These are phyloP conservation scores for Camponotus pennsylvanicus DNA, from an alignment of 1,140 invertebrate genomes.

Conservation along the genomic window DNA sequence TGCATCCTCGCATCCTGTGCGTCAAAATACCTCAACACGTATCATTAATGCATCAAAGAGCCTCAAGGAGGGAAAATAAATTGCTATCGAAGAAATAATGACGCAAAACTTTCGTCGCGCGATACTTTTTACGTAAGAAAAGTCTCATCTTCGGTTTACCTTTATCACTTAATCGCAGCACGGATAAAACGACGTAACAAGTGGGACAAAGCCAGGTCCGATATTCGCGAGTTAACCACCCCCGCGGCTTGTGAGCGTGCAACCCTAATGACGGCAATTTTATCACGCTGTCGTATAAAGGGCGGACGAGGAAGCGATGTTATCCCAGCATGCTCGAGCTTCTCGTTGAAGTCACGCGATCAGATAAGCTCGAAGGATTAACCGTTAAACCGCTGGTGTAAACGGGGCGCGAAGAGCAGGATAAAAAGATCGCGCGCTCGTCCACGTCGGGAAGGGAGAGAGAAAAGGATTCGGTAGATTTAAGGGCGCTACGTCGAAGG, in stretches of 20 bases:
- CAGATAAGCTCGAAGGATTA: slow-evolving; percentile 80
- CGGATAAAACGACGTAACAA: slow-evolving; percentile 59
- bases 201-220: slow-evolving; percentile 47
- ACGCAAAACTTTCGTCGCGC: background rate
- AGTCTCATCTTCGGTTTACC: background rate
- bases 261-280: slow-evolving; percentile 74
- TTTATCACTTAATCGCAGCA: background rate
- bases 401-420: slow-evolving; percentile 66
- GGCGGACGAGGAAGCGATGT: slow-evolving; percentile 51
- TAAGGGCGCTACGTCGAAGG: background rate
- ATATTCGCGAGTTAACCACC: slow-evolving; percentile 64
- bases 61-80: background rate
- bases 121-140: background rate
- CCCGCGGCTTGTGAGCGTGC: slow-evolving; percentile 9
- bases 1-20: background rate
- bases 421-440: slow-evolving; percentile 31
- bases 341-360: slow-evolving; percentile 80
- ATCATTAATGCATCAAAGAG: background rate
- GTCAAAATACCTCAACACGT: background rate
- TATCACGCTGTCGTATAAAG: slow-evolving; percentile 74
- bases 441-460: background rate
- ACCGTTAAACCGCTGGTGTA: slow-evolving; percentile 76
- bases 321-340: slow-evolving; percentile 70
- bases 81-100: background rate
- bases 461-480: slow-evolving; percentile 10